A percentile compares a stretch with the other conserved stretches of the same genome.
Evolutionary conservation across 2,888 invertebrate genomes (phyloP).

Genomic region (Spisula subtruncata): DNA sequence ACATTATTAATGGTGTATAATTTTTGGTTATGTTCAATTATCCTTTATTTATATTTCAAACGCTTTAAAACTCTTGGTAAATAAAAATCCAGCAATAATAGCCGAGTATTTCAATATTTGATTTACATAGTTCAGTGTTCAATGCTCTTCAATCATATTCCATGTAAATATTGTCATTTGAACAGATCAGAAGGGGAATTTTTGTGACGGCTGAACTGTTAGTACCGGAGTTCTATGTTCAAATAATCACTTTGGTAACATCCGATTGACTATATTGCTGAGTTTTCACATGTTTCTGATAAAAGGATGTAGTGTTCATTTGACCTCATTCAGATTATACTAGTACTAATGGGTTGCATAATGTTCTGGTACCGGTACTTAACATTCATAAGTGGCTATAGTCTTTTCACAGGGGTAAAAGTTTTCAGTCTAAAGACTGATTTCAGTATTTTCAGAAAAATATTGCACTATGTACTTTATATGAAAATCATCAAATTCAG

Average conservation of each 20-base stretch:
- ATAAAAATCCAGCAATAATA: not conserved
- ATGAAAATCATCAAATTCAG: too few relatives aligned
- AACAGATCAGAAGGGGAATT: not conserved
- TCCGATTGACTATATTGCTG: not conserved
- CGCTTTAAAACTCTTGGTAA: not conserved
- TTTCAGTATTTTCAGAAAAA: too few relatives aligned
- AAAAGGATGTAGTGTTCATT: not conserved
- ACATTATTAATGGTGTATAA: not conserved
- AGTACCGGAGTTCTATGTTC: not conserved
- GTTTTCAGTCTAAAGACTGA: too few relatives aligned
- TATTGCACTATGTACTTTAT: too few relatives aligned
- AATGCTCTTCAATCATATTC: not conserved
- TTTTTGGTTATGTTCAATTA: not conserved
- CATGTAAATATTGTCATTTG: conserved; percentile 20
- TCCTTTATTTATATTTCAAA: not conserved
- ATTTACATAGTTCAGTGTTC: not conserved
- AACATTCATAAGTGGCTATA: too few relatives aligned
- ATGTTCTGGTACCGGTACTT: too few relatives aligned
- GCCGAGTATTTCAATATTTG: conserved; percentile 13
- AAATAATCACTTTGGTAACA: conserved; percentile 19
- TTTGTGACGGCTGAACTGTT: not conserved
- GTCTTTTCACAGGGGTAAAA: too few relatives aligned
- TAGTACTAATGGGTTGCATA: too few relatives aligned
- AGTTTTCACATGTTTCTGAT: conserved; percentile 8
- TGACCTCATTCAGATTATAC: not conserved